Percentiles rank a stretch among this genome's conserved stretches.
Conservation (phyloP, 2,797 vertebrate genomes). For the Neoniphon sammara region DNA sequence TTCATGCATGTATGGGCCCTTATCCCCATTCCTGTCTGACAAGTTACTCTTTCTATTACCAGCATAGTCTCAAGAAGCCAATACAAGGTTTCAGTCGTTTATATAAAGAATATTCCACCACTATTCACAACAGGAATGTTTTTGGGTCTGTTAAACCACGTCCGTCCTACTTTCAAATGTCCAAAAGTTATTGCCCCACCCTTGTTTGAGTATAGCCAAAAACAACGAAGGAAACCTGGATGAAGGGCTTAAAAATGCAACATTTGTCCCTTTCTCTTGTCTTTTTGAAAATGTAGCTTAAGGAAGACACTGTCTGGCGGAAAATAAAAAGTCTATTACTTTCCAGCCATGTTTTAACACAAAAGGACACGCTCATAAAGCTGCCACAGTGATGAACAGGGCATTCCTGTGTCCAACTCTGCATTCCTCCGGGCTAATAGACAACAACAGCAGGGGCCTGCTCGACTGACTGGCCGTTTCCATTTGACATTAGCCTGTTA, state of each 20-base stretch:
- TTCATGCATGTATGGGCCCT: constrained; percentile 5
- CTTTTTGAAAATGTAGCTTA: neutral
- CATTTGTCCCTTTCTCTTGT: neutral
- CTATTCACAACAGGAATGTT: constrained; percentile 40
- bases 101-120: constrained; percentile 37
- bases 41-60: constrained; percentile 32
- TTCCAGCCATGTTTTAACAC: constrained; percentile 69
- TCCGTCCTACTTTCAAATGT: constrained; percentile 53
- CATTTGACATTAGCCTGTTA: constrained; percentile 62
- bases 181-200: constrained; percentile 65
- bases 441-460: constrained; percentile 78
- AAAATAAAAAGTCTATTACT: constrained; percentile 44
- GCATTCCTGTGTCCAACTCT: constrained; percentile 80
- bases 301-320: constrained; percentile 13
- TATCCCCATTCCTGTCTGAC: constrained; percentile 38
- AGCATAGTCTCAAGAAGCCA: constrained; percentile 11
- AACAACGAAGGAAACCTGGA: constrained; percentile 56
- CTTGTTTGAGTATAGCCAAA: constrained; percentile 57
- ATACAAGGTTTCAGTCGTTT: constrained; percentile 28
- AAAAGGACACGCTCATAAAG: constrained; percentile 80
- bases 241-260: constrained; percentile 37
- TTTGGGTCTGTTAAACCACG: constrained; percentile 44
- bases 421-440: constrained; percentile 80
- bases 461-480: constrained; percentile 42
- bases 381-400: constrained; percentile 82